Percentiles rank a stretch among this genome's conserved stretches.
phyloP scores from a whole-genome alignment of 2,888 invertebrate genomes.

The Amphipoea lucens region DNA sequence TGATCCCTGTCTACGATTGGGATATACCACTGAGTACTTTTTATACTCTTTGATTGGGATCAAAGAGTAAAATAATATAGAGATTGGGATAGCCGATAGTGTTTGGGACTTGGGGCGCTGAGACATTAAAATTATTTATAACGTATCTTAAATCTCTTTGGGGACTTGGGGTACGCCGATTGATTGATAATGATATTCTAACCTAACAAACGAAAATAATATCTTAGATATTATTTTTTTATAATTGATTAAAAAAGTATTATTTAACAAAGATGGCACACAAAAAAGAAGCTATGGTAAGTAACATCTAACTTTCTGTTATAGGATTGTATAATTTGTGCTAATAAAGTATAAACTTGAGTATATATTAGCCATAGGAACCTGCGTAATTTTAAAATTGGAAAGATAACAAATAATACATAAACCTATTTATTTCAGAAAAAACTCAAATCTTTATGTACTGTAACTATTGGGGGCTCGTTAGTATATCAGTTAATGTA shows the following conservation, averaged over 20 bases:
- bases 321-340: background rate
- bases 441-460: slow-evolving; percentile 92
- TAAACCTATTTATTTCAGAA: slow-evolving; percentile 83
- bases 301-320: background rate
- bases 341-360: background rate
- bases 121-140: too few relatives aligned
- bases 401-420: background rate
- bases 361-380: background rate
- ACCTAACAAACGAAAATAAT: background rate
- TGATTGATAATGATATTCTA: too few relatives aligned
- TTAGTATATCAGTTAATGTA: slow-evolving; percentile 92
- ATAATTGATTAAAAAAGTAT: background rate
- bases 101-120: too few relatives aligned
- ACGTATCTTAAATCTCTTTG: too few relatives aligned
- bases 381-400: background rate
- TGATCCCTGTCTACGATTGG: too few relatives aligned
- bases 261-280: slow-evolving; percentile 32
- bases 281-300: slow-evolving; percentile 47
- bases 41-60: too few relatives aligned
- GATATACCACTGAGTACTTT: too few relatives aligned
- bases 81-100: too few relatives aligned
- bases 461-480: slow-evolving; percentile 92
- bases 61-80: too few relatives aligned
- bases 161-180: too few relatives aligned
- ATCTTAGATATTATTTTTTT: background rate